These are phyloP conservation scores for Tricholaema leucomelas DNA, from an alignment of 2,113 vertebrate species.

Conservation along the genomic window DNA sequence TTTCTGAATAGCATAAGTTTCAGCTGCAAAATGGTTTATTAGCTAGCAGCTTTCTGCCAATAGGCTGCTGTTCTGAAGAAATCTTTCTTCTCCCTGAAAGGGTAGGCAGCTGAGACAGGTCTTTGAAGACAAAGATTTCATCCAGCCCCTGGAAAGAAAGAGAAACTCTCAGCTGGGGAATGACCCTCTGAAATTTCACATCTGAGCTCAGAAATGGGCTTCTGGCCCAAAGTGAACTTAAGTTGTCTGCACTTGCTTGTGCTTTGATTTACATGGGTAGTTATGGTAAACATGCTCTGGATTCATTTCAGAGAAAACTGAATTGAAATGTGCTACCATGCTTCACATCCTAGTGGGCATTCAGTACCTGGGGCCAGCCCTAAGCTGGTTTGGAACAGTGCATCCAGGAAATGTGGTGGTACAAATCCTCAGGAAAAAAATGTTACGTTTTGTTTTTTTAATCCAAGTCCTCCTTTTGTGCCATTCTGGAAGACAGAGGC, in stretches of 20 bases:
- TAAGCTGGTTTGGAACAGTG: neutral
- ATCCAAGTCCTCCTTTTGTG: neutral
- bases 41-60: neutral
- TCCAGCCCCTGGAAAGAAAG: neutral
- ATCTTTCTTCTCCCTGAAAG: neutral
- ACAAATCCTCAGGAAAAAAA: neutral
- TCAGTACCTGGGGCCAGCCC: neutral
- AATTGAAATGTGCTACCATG: neutral
- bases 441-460: fast-evolving
- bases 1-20: neutral
- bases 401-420: neutral
- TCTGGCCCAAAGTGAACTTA: neutral
- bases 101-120: neutral
- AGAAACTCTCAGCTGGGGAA: neutral
- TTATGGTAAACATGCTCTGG: neutral
- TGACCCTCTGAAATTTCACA: neutral
- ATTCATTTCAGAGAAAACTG: neutral
- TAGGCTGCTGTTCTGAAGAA: neutral
- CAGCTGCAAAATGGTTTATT: neutral
- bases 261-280: neutral
- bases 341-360: neutral
- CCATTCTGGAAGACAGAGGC: neutral
- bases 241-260: neutral
- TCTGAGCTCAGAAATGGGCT: neutral
- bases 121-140: neutral